Base-by-base conservation (phyloP, 1,140 invertebrate genomes). In the Asbolus verrucosus region DNA sequence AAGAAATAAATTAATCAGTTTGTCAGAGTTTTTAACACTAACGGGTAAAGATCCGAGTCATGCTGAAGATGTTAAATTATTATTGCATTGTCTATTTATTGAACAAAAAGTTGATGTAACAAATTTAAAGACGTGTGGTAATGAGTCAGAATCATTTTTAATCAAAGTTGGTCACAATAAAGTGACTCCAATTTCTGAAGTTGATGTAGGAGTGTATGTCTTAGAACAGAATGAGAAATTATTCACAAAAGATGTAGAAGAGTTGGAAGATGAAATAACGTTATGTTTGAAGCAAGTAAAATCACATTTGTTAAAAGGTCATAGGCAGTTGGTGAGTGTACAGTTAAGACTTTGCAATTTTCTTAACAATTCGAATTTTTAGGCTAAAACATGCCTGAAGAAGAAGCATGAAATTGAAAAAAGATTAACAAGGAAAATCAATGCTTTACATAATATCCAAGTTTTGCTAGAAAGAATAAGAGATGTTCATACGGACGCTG, bases 361-460 rank as follows among this genome's bases (percentile, higher is more conserved):
- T n/a, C n/a, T n/a, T n/a, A n/a, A n/a, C n/a, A n/a, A n/a, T n/a
- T n/a, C n/a, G n/a, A n/a, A n/a, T n/a, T n/a, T n/a, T n/a, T n/a
- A n/a, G n/a, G 83, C 83, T 4, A 84, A 83, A 76, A 78, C 66
- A 67, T 77, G 74, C 69, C 68, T 84, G 24, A 74, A 78, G 18
- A 83, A 81, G 70, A 82, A 82, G 73, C 79, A 82, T 69, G 79
- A 78, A 38, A 43, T 83, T 24, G 81, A 84, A 71, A 80, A 79
- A 54, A 43, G 77, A 6, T 71, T 83, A n/a, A 74, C 78, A 16
- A 83, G 83, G 70, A 76, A 80, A 70, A 72, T 72, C 6, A 73
- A 73, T 36, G 78, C 81, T 3, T 70, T 84, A 63, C 78, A 81
- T 24, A 84, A 84, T 73, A 67, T 84, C 13, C 81, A 82, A 68